These are phyloP conservation scores for Odontothrips loti DNA, from an alignment of 2,888 invertebrate genomes.

Conservation along the genomic window DNA sequence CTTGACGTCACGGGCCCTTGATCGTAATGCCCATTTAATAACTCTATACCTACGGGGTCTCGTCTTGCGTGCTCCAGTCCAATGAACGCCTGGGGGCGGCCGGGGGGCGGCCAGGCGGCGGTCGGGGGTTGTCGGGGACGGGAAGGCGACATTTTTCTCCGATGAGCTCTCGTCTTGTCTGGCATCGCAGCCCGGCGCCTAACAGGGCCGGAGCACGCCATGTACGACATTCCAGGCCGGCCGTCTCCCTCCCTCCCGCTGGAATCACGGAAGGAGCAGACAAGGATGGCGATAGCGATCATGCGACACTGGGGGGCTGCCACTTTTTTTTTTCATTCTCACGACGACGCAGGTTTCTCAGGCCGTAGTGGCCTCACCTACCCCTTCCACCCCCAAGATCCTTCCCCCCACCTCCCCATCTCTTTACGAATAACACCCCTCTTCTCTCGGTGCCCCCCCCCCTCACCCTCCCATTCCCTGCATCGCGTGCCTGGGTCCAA, in stretches of 20 bases:
- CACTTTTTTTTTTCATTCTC: too few species aligned
- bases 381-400: too few species aligned
- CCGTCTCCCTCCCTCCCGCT: neutral
- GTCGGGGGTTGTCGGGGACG: neutral
- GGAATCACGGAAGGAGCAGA: too few species aligned
- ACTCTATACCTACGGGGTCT: neutral
- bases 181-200: neutral
- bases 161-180: neutral
- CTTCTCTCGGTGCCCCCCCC: too few species aligned
- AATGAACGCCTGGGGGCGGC: neutral
- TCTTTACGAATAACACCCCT: too few species aligned
- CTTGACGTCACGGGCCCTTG: neutral
- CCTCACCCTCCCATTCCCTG: neutral
- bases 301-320: too few species aligned
- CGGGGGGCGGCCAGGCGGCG: too few species aligned
- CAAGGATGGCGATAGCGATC: too few species aligned
- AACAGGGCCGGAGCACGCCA: constrained; percentile 1
- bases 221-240: neutral
- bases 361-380: too few species aligned
- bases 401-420: too few species aligned
- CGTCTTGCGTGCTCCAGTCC: neutral
- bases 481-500: neutral
- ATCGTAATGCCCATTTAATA: constrained; percentile 21
- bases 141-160: constrained; percentile 24
- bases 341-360: too few species aligned